Conservation (phyloP, 2,888 invertebrate genomes). For the Silvanus unidentatus region DNA sequence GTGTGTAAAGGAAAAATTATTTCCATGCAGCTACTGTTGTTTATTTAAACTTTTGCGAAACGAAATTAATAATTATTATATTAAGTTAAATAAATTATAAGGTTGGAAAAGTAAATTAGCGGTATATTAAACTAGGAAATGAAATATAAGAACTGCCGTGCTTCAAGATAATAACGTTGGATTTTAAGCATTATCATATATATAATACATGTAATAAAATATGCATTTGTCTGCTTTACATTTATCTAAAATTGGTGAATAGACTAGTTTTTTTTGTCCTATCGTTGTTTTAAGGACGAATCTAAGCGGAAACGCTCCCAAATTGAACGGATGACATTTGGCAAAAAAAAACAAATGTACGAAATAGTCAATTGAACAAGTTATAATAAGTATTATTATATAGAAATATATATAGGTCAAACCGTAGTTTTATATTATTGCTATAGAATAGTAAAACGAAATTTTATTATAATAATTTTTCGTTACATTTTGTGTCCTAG, state of each 20-base stretch:
- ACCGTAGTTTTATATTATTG: not conserved
- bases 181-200: not conserved
- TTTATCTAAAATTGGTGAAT: no score
- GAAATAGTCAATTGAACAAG: not conserved
- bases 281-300: conserved; percentile 28
- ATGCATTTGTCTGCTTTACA: no score
- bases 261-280: no score
- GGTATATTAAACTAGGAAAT: conserved; percentile 7
- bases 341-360: not conserved
- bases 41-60: no score
- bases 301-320: conserved; percentile 27
- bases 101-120: conserved; percentile 4
- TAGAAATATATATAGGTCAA: not conserved
- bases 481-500: not conserved
- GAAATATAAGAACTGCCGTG: conserved; percentile 6
- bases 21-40: no score
- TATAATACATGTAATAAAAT: no score
- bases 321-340: conserved; percentile 24
- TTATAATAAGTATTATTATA: not conserved
- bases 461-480: conserved; percentile 3
- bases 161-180: conserved; percentile 5
- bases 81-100: no score
- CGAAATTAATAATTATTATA: no score
- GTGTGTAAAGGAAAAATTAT: no score
- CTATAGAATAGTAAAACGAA: not conserved